Evolutionary conservation across 2,797 vertebrate species (phyloP).

Genomic region (Gymnoscopelus braueri): DNA sequence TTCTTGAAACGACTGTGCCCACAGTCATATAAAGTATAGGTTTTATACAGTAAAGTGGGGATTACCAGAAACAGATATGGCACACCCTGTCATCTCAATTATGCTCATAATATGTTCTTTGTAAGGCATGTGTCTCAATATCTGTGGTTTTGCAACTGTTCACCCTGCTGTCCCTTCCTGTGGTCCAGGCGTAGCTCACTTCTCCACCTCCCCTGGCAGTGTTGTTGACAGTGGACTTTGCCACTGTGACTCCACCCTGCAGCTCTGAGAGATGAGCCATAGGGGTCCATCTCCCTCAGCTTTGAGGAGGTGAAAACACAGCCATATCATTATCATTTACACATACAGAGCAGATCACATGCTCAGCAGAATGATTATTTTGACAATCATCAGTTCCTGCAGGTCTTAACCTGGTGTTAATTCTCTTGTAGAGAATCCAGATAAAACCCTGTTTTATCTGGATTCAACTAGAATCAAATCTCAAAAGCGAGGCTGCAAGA

Average conservation of each 20-base stretch:
- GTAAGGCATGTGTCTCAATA: conserved; percentile 27
- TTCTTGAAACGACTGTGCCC: conserved; percentile 27
- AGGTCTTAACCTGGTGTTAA: background rate
- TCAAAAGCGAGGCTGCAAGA: too few relatives aligned
- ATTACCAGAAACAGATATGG: conserved; percentile 34
- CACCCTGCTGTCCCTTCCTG: conserved; percentile 32
- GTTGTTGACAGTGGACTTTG: conserved; percentile 5
- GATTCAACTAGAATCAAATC: conserved; percentile 9
- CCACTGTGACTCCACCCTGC: conserved; percentile 27
- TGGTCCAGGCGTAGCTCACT: conserved; percentile 45
- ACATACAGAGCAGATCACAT: conserved; percentile 33
- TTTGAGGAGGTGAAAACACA: conserved; percentile 29
- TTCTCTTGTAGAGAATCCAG: background rate
- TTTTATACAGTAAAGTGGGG: conserved; percentile 38
- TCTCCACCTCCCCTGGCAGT: conserved; percentile 32
- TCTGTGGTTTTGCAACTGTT: conserved; percentile 15
- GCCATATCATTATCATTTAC: conserved; percentile 20
- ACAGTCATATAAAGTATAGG: too few relatives aligned
- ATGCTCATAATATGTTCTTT: conserved; percentile 6
- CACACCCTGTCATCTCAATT: conserved; percentile 13
- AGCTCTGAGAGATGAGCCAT: conserved; percentile 17
- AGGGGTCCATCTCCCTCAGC: conserved; percentile 30
- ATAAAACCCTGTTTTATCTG: too few relatives aligned
- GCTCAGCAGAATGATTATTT: conserved; percentile 28
- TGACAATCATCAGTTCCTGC: background rate